These are phyloP conservation scores for Cryptotis parvus DNA, from an alignment of 2,113 vertebrate species.

Conservation along the genomic window DNA sequence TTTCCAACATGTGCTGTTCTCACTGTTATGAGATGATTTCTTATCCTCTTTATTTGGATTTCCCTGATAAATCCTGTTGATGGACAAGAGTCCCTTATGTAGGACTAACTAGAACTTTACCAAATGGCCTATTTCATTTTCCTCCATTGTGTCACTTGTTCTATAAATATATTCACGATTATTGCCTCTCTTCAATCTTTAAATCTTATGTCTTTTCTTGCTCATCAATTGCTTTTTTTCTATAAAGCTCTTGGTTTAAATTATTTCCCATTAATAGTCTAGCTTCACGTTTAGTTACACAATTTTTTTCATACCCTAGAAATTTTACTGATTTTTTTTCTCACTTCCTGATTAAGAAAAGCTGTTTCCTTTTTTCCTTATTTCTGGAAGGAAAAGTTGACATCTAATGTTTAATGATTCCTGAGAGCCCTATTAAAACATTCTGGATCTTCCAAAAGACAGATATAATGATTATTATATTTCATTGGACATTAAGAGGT, in stretches of 20 bases:
- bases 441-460: background rate
- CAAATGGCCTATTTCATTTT: background rate
- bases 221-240: background rate
- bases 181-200: background rate
- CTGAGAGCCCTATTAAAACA: background rate
- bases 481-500: constrained; percentile 14
- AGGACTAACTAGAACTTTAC: background rate
- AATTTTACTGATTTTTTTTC: background rate
- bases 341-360: background rate
- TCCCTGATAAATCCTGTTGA: no score
- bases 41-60: no score
- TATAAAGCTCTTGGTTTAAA: background rate
- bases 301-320: background rate
- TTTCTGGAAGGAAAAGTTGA: background rate
- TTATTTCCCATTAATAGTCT: background rate
- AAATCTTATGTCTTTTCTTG: background rate
- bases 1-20: no score
- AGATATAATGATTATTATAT: background rate
- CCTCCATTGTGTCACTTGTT: background rate
- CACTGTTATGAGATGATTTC: no score
- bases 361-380: background rate
- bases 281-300: background rate
- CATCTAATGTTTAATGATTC: background rate
- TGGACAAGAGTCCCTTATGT: background rate
- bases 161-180: background rate